Percentiles rank a stretch among this genome's conserved stretches.
Evolutionary conservation across 2,797 vertebrate genomes (phyloP).

Genomic region (Vireo griseus): DNA sequence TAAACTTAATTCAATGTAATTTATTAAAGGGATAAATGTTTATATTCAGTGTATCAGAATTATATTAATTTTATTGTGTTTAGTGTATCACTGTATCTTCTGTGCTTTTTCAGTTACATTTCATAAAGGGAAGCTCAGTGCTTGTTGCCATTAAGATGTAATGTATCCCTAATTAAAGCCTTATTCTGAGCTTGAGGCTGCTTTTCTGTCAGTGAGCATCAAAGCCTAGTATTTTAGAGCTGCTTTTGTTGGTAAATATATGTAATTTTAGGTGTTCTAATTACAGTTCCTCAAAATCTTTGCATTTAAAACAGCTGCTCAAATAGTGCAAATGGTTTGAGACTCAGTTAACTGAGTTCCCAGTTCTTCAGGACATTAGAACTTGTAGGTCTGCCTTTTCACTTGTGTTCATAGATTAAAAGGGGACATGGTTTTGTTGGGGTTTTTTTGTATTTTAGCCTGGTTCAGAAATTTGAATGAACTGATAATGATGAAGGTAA

Average conservation of each 20-base stretch:
- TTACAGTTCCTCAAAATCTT: not conserved
- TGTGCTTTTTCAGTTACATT: not conserved
- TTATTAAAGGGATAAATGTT: not conserved
- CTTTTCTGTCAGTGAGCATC: not conserved
- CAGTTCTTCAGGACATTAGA: not conserved
- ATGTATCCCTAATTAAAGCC: not conserved
- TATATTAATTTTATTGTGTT: not conserved
- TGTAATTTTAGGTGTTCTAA: slow-evolving; percentile 1
- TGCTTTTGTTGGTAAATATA: not conserved
- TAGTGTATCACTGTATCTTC: not conserved
- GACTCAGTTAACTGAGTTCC: not conserved
- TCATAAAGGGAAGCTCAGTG: not conserved
- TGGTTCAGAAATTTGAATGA: not conserved
- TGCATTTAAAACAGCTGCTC: not conserved
- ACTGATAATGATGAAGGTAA: not conserved
- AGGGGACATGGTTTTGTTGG: not conserved
- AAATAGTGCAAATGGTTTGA: not conserved
- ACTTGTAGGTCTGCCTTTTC: not conserved
- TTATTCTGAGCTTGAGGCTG: not conserved
- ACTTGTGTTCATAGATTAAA: not conserved
- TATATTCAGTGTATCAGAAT: not conserved
- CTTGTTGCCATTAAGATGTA: not conserved
- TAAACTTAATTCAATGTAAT: not conserved
- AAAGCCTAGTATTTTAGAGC: not conserved
- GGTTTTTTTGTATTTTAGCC: not conserved